phyloP scores from a whole-genome alignment of 2,888 invertebrate species.

The Hemithea aestivaria region DNA sequence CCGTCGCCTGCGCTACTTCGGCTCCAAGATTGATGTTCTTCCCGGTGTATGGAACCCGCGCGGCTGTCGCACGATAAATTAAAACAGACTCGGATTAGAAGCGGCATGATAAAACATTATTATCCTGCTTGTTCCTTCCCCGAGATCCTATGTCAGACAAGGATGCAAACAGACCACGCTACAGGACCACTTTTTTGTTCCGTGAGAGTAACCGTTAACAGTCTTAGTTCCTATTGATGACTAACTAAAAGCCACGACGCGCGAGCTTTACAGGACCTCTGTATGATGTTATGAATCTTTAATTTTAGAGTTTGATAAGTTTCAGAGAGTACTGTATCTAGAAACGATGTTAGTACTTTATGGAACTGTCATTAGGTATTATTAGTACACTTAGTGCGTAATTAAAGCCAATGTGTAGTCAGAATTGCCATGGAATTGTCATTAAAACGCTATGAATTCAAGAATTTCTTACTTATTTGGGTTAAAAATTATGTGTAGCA shows the following conservation, averaged over 20 bases:
- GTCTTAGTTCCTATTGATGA: conserved; percentile 61
- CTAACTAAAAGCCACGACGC: conserved; percentile 35
- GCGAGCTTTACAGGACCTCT: conserved; percentile 1
- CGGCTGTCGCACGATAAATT: conserved; percentile 77
- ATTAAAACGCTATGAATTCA: conserved; percentile 58
- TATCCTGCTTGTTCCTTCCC: conserved; percentile 56
- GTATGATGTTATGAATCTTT: too few relatives aligned
- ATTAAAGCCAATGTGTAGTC: conserved; percentile 18
- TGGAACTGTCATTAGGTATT: conserved; percentile 7
- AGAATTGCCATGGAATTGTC: conserved; percentile 25
- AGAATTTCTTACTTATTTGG: conserved; percentile 73
- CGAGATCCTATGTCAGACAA: conserved; percentile 49
- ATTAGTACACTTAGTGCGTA: conserved; percentile 9
- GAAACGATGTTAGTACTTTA: too few relatives aligned
- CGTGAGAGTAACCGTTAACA: conserved; percentile 64
- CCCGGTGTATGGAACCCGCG: conserved; percentile 54
- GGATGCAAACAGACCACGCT: conserved; percentile 54
- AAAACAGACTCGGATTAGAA: conserved; percentile 68
- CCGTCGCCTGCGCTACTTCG: conserved; percentile 5
- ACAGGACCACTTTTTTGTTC: conserved; percentile 71
- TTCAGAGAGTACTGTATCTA: too few relatives aligned
- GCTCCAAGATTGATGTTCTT: conserved; percentile 66
- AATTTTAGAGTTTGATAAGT: too few relatives aligned
- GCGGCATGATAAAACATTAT: conserved; percentile 58
- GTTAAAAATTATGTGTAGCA: conserved; percentile 71